Evolutionary conservation across 2,797 vertebrate species (phyloP), one percentile per base, ranked within the genome.

Genomic region (Oryzias sinensis): DNA sequence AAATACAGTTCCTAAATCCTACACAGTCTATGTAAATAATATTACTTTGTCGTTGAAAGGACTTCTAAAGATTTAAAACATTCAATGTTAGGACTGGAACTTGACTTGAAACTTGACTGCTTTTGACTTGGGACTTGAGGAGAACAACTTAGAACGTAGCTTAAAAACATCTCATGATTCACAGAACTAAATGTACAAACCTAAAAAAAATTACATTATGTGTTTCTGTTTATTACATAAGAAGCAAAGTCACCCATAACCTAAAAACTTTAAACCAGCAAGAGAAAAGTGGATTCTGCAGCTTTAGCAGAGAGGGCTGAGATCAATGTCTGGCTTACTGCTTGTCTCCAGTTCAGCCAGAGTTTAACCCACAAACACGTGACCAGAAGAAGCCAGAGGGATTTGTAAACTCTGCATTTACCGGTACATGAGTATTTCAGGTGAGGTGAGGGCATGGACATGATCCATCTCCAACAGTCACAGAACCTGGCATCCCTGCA

Each of bases 331-430:
- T 84, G 70, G 77, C 76, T 58, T 15, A 44, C 9, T 46, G 61
- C 62, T 69, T 45, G 61, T 62, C 66, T 79, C 0, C 43, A 70
- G 79, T 86, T 87, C 68, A 22, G 57, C 42, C 52, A 69, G 47
- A 83, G 81, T 90, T 80, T 58, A 87, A 62, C 76, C 53, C 73
- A 81, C 66, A 40, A 66, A 40, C 65, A 15, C 1, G 17, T 14
- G 52, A 46, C 53, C 49, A 25, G 37, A 57, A 25, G 25, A n/a
- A 44, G 43, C 24, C 27, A 42, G 37, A 62, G 7, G 18, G n/a
- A 17, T 49, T 56, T 4, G 51, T 45, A 47, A 50, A n/a, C 15
- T 17, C 52, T 27, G 24, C 44, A 40, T 16, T 51, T 45, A 6
- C n/a, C n/a, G n/a, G n/a, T n/a, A n/a, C 15, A n/a, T 25, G 7